Conservation (phyloP, 2,888 invertebrate genomes). For the Anthophora plumipes region DNA sequence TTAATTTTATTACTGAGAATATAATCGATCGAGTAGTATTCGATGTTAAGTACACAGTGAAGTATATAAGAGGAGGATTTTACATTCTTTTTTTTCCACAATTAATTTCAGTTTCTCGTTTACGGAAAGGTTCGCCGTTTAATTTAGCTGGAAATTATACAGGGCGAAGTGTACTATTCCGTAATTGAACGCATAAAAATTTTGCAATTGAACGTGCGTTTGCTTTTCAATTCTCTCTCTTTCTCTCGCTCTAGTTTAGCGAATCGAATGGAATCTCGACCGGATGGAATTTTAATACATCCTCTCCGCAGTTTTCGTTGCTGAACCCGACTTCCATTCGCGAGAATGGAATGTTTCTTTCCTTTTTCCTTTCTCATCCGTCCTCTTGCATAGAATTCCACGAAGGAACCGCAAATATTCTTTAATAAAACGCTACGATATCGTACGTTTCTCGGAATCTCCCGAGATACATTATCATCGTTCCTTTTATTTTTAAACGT, state of each 20-base stretch:
- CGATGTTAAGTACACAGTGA: background rate
- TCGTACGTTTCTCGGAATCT: background rate
- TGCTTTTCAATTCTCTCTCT: background rate
- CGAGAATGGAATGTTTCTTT: background rate
- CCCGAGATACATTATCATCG: no score
- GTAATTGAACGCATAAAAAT: background rate
- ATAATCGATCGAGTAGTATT: no score
- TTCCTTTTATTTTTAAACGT: no score
- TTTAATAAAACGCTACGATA: background rate
- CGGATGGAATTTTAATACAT: background rate
- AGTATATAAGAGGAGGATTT: background rate
- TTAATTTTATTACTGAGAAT: no score
- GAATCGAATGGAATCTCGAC: background rate
- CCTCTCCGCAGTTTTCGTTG: background rate
- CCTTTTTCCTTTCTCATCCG: no score
- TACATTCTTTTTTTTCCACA: no score
- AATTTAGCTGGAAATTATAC: background rate
- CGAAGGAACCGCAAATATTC: conserved; percentile 3
- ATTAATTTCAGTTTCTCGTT: background rate
- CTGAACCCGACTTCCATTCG: background rate
- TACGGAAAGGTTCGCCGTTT: background rate
- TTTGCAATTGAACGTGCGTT: conserved; percentile 3
- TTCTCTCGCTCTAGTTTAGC: no score
- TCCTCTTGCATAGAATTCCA: background rate
- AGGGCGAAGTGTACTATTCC: background rate